These are phyloP conservation scores for Melanargia galathea DNA, from an alignment of 2,888 invertebrate genomes.

Conservation along the genomic window DNA sequence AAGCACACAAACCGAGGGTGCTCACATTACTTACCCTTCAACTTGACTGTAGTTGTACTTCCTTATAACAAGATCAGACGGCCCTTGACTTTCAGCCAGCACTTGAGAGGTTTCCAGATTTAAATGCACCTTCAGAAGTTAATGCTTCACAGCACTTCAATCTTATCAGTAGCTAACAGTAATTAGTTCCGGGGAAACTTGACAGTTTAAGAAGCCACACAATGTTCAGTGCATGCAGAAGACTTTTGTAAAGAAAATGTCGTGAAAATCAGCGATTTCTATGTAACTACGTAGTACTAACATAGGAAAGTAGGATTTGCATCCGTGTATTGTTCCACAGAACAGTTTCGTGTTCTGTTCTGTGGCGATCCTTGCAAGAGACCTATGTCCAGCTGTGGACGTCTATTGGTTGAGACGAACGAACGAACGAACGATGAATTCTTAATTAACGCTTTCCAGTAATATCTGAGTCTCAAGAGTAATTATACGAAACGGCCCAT, in stretches of 20 bases:
- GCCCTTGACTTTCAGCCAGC: constrained; percentile 70
- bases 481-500: too few species aligned
- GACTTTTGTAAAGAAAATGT: background rate
- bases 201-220: constrained; percentile 17
- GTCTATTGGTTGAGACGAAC: too few species aligned
- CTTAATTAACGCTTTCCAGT: too few species aligned
- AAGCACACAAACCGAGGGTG: constrained; percentile 1
- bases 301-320: too few species aligned
- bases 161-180: background rate
- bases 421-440: too few species aligned
- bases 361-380: too few species aligned
- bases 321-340: too few species aligned
- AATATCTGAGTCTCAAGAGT: too few species aligned
- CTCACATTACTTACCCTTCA: constrained; percentile 54
- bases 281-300: too few species aligned
- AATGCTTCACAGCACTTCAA: constrained; percentile 19
- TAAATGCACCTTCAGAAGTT: constrained; percentile 33
- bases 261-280: background rate
- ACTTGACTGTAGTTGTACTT: constrained; percentile 60
- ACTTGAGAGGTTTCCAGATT: constrained; percentile 59
- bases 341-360: too few species aligned
- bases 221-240: background rate
- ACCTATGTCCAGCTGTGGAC: too few species aligned
- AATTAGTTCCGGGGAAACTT: constrained; percentile 21
- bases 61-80: constrained; percentile 64